Evolutionary conservation across 2,797 vertebrate genomes (phyloP).

Genomic region (Gephyroberyx darwinii): DNA sequence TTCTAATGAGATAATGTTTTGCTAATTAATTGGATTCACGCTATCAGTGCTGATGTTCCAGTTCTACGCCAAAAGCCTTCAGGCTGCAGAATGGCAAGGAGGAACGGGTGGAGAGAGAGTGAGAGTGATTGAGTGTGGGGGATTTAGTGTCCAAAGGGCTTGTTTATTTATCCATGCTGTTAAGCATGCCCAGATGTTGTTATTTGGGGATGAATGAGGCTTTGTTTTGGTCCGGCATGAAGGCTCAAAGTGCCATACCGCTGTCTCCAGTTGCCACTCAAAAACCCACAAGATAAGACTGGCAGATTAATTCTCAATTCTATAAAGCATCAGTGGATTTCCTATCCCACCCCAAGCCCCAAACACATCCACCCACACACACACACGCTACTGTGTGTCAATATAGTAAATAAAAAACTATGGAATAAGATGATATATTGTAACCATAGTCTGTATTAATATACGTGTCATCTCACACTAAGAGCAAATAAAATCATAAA

Average conservation of each 20-base stretch:
- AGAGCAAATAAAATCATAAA: conserved; percentile 39
- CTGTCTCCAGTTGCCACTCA: conserved; percentile 69
- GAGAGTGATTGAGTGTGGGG: conserved; percentile 64
- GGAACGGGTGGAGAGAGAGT: conserved; percentile 52
- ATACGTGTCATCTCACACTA: conserved; percentile 8
- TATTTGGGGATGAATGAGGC: conserved; percentile 75
- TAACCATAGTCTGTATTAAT: conserved; percentile 33
- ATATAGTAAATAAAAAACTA: not conserved
- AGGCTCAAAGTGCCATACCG: conserved; percentile 47
- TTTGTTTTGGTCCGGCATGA: conserved; percentile 74
- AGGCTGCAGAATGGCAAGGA: conserved; percentile 61
- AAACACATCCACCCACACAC: conserved; percentile 30
- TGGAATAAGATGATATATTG: conserved; percentile 26
- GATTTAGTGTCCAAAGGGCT: conserved; percentile 71
- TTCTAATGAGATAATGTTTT: conserved; percentile 75
- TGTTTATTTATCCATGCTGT: conserved; percentile 77
- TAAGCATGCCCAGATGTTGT: conserved; percentile 80
- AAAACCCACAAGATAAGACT: conserved; percentile 68
- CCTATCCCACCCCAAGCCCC: conserved; percentile 38
- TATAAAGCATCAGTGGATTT: conserved; percentile 48
- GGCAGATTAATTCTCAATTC: conserved; percentile 41
- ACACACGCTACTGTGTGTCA: conserved; percentile 34
- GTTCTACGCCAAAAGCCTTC: conserved; percentile 66
- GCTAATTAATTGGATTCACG: conserved; percentile 74
- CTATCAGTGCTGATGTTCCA: conserved; percentile 63